Conservation (phyloP, 2,113 vertebrate genomes). For the Struthidea cinerea region DNA sequence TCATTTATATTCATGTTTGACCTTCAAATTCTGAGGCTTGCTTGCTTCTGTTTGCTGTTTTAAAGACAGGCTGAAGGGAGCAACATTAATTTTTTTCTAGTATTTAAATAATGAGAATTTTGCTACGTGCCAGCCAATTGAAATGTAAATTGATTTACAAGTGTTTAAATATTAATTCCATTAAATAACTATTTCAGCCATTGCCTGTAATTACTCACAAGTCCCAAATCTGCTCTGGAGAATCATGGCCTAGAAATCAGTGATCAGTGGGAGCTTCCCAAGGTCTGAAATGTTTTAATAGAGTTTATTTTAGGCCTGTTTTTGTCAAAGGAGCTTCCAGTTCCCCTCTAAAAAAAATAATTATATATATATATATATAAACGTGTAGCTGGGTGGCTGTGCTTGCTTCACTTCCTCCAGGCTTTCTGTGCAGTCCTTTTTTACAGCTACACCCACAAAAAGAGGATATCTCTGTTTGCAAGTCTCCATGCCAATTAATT, state of each 20-base stretch:
- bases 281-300: background rate
- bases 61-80: background rate
- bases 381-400: background rate
- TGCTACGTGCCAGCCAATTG: background rate
- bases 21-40: background rate
- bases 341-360: slow-evolving; percentile 18
- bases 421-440: background rate
- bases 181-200: background rate
- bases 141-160: background rate
- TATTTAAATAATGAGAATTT: background rate
- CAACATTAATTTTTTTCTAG: background rate
- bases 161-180: background rate
- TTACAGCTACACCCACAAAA: slow-evolving; percentile 39
- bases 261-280: background rate
- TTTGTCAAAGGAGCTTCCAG: slow-evolving; percentile 35
- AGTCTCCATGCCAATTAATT: background rate
- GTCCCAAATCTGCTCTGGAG: background rate
- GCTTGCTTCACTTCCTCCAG: slow-evolving; percentile 58
- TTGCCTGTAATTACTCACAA: background rate
- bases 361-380: background rate
- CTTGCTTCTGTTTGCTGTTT: background rate
- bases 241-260: background rate
- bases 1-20: background rate
- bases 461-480: slow-evolving; percentile 13
- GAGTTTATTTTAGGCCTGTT: background rate